Base-by-base conservation (phyloP, 1,140 invertebrate species). In the Hesperophylax magnus region DNA sequence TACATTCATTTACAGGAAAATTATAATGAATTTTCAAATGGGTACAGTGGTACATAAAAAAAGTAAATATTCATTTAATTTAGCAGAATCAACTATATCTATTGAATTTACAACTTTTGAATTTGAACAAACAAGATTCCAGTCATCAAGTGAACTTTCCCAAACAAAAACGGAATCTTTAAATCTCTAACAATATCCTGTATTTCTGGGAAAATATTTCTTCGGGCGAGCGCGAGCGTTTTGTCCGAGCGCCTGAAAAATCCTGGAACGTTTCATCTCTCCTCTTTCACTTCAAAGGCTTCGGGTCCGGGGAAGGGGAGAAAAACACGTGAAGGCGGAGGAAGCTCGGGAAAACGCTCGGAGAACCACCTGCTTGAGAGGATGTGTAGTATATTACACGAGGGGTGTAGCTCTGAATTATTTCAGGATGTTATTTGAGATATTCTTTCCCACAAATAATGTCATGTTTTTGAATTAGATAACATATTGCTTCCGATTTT, bases 261-360 rank as follows among this genome's bases (percentile, higher is more conserved):
- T 31, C 63, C 61, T 34, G 63, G n/a, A 67, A 67, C 31, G 27
- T 31, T 31, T 27, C 27, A 31, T 27, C 63, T 67, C 17, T 67
- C 27, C 63, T 34, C 63, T 67, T 67, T 67, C 14, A 34, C 63
- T 67, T 67, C 63, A 67, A 67, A 67, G 63, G 63, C 24, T 34
- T 67, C 24, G 27, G 22, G 31, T 14, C 0, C 8, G 3, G 15
- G 22, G 31, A 15, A 34, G 27, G 24, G 63, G 27, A 27, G 63
- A 39, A 67, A 67, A 67, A 67, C 63, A 34, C 27, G 63, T 6
- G 31, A 67, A 18, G 61, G 24, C 24, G 14, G 15, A 65, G 24
- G 61, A 17, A 67, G 27, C 18, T 67, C 63, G 39, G 9, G n/a
- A 67, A 22, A 67, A 67, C 17, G 63, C 27, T 67, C 31, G 63